Evolutionary conservation across 2,797 vertebrate species (phyloP), one percentile per base, ranked within the genome.

Genomic region (Danionella dracula): DNA sequence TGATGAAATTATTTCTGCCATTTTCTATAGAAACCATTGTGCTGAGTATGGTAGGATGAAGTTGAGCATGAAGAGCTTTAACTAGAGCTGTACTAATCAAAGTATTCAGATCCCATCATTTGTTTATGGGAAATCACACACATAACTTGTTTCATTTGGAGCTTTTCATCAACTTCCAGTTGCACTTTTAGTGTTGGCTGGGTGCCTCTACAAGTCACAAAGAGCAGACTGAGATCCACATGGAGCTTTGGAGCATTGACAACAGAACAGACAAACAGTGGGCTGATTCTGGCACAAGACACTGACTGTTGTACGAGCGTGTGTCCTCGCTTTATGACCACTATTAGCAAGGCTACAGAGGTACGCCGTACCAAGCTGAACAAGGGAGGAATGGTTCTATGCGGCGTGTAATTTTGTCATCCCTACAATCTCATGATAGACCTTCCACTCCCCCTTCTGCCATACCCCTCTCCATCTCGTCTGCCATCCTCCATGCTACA

Each of bases 351-450:
- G 61, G 65, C 29, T 50, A 41, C 49, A 64, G 59, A 68, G 58
- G 40, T 48, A 50, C 34, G 37, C 61, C 72, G 56, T 66, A 41
- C 44, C 31, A 21, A 32, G 48, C 41, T 63, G 49, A 65, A 59
- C 53, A 53, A 57, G 37, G 44, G 65, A 65, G 51, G 51, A 60
- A 70, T 69, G 57, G 35, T 71, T 44, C n/a, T 64, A 11, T 10
- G 16, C 17, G 23, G 44, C n/a, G 6, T 51, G 29, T 54, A 13
- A 73, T 70, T 64, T 69, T 53, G 37, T 63, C 48, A 66, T 68
- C 44, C 34, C 53, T 49, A 61, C 40, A 13, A 27, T 44, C 57
- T 65, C 17, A 51, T 60, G 58, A 68, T 45, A 37, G 29, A 68
- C 31, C 70, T 51, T 60, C 71, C 65, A 38, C 70, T 46, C 51